Conservation (phyloP, 2,797 vertebrate genomes). For the Odontamblyopus lacepedii region DNA sequence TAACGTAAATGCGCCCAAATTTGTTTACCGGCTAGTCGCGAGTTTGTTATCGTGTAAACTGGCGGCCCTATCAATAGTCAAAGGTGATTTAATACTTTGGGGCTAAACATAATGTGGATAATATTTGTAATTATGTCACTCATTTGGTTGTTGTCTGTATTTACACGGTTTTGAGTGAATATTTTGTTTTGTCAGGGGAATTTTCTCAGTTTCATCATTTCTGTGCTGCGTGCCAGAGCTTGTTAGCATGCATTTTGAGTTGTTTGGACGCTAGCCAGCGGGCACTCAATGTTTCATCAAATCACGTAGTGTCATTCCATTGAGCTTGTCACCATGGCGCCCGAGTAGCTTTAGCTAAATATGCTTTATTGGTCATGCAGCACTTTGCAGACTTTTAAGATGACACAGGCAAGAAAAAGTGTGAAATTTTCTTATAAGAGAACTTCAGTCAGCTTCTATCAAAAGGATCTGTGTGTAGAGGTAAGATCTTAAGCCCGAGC, state of each 20-base stretch:
- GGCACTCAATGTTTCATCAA: conserved; percentile 44
- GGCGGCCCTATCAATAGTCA: conserved; percentile 33
- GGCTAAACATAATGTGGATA: not conserved
- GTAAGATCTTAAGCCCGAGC: too few relatives aligned
- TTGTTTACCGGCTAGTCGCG: conserved; percentile 36
- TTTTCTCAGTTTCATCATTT: conserved; percentile 11
- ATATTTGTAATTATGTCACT: not conserved
- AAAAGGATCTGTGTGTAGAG: too few relatives aligned
- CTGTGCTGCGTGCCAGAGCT: conserved; percentile 12
- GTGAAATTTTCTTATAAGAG: conserved; percentile 6
- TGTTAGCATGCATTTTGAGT: conserved; percentile 30
- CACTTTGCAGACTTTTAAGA: conserved; percentile 34
- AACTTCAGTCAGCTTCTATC: not conserved
- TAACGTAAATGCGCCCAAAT: conserved; percentile 26
- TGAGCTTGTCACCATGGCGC: conserved; percentile 42
- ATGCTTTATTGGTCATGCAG: conserved; percentile 34
- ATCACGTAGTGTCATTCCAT: conserved; percentile 46
- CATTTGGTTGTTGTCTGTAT: conserved; percentile 1
- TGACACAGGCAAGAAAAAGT: conserved; percentile 27
- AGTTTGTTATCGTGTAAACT: conserved; percentile 34
- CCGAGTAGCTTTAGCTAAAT: conserved; percentile 39
- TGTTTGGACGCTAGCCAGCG: conserved; percentile 35
- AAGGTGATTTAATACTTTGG: conserved; percentile 3
- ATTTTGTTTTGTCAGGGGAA: not conserved
- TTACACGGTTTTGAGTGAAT: not conserved